phyloP scores from a whole-genome alignment of 2,888 invertebrate species.

The Nineta flava region DNA sequence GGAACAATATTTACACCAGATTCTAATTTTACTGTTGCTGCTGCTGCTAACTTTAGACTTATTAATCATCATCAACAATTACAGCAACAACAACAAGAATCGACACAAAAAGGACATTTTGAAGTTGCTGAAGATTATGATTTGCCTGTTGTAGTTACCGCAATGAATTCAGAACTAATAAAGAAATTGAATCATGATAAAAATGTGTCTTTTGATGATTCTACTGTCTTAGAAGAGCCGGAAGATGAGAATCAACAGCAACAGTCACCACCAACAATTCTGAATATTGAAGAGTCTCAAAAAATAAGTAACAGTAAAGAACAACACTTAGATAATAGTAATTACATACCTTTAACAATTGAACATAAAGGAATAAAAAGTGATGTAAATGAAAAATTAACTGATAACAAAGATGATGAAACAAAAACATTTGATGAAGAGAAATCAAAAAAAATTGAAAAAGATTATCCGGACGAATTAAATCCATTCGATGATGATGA shows the following conservation, averaged over 20 bases:
- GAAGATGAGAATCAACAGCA: slow-evolving; percentile 7
- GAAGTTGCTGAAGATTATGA: neutral
- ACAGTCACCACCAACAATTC: neutral
- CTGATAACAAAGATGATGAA: slow-evolving; percentile 28
- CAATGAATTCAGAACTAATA: slow-evolving; percentile 9
- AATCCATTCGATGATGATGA: slow-evolving; percentile 72
- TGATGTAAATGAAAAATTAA: neutral
- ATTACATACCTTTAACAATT: neutral
- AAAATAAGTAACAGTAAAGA: slow-evolving; percentile 1
- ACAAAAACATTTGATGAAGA: slow-evolving; percentile 26
- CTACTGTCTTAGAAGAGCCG: slow-evolving; percentile 20
- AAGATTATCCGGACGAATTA: slow-evolving; percentile 56
- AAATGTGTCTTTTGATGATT: neutral
- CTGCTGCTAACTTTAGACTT: slow-evolving; percentile 10
- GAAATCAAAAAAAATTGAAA: slow-evolving; percentile 5
- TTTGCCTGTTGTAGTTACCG: slow-evolving; percentile 1
- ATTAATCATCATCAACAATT: slow-evolving; percentile 26
- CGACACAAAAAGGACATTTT: slow-evolving; percentile 1
- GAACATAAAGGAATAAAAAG: slow-evolving; percentile 6
- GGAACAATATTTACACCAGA: slow-evolving; percentile 6
- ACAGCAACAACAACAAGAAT: slow-evolving; percentile 26
- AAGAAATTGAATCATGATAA: slow-evolving; percentile 7
- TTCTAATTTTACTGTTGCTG: slow-evolving; percentile 13
- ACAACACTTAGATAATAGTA: slow-evolving; percentile 1
- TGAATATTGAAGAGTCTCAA: neutral